Conservation (phyloP, 37 sponge, comb jelly and placozoan species). For the Agelas oroides region DNA sequence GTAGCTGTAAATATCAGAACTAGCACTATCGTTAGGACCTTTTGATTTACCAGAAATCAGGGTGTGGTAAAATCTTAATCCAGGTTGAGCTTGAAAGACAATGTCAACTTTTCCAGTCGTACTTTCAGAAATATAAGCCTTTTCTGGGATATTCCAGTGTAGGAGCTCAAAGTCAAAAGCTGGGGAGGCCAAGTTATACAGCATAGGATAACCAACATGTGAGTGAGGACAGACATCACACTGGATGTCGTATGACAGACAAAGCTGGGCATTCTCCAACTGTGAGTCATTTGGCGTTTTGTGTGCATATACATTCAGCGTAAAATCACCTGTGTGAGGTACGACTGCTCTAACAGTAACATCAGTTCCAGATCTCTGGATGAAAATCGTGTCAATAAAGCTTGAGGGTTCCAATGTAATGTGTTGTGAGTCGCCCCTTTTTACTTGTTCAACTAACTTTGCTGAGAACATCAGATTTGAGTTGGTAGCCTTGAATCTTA, state of each 20-base stretch:
- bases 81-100: neutral
- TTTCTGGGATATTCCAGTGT: constrained; percentile 1
- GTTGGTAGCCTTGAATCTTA: neutral
- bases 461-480: neutral
- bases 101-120: constrained; percentile 7
- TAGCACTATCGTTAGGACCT: neutral
- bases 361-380: neutral
- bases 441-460: neutral
- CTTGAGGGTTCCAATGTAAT: neutral
- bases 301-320: neutral
- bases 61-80: neutral
- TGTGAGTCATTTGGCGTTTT: neutral
- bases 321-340: neutral
- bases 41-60: neutral
- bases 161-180: constrained; percentile 23
- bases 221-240: neutral
- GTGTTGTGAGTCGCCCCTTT: too few relatives aligned
- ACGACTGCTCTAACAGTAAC: neutral
- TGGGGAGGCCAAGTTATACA: neutral
- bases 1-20: neutral
- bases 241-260: constrained; percentile 1
- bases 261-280: neutral
- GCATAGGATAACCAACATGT: constrained; percentile 3
- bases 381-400: neutral
- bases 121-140: constrained; percentile 23